phyloP scores from a whole-genome alignment of 2,888 invertebrate genomes.

The Troglohyphantes excavatus region DNA sequence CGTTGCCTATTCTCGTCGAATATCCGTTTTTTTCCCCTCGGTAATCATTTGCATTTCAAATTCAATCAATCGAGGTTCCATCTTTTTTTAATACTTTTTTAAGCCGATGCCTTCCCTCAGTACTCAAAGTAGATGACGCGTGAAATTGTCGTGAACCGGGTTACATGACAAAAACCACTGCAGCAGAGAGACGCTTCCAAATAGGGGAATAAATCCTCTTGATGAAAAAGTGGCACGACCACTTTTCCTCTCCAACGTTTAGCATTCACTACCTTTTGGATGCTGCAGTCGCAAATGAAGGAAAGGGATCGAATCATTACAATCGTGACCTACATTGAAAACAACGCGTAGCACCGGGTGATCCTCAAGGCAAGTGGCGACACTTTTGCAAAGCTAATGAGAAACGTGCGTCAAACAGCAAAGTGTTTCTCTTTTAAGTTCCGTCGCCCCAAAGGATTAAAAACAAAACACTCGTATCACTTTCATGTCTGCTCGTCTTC shows the following conservation, averaged over 20 bases:
- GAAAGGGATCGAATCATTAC: neutral
- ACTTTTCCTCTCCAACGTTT: neutral
- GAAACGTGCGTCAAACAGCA: no score
- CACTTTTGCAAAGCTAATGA: neutral
- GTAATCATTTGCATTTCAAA: no score
- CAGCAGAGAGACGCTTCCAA: neutral
- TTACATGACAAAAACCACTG: neutral
- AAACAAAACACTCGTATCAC: no score
- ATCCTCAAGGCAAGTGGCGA: neutral
- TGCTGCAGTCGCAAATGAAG: neutral
- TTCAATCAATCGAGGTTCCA: no score
- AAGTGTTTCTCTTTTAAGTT: no score
- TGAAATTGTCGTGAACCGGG: neutral
- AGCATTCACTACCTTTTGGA: no score
- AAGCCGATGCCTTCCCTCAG: neutral
- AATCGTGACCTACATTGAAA: neutral
- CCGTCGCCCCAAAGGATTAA: no score
- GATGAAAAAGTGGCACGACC: conserved; percentile 9
- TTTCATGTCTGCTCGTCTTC: no score
- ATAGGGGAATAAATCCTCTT: neutral
- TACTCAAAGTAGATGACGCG: neutral
- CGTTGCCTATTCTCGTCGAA: no score
- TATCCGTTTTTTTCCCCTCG: no score
- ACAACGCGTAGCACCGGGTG: neutral
- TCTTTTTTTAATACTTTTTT: no score